These are phyloP conservation scores for Dolichallabes microphthalmus DNA, from an alignment of 2,113 vertebrate genomes.

Conservation along the genomic window DNA sequence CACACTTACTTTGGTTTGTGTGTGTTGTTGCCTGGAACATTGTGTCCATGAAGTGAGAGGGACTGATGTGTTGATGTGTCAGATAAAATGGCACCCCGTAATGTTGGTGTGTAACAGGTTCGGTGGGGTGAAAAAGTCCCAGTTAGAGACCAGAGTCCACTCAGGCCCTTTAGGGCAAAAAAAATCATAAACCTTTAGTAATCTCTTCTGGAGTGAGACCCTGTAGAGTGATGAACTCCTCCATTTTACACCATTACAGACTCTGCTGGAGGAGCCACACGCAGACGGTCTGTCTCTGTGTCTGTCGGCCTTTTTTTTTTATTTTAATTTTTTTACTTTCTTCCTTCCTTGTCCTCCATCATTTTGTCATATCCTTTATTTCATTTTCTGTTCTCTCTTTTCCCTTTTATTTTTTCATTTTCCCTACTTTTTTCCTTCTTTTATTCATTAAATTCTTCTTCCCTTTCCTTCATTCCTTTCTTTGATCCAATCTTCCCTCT, in stretches of 20 bases:
- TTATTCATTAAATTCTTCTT: neutral
- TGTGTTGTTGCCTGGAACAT: neutral
- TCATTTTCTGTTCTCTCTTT: neutral
- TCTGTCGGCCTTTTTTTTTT: neutral
- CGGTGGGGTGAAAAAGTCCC: neutral
- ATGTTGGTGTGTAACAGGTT: neutral
- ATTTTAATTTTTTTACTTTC: neutral
- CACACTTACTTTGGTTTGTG: neutral
- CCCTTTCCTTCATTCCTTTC: neutral
- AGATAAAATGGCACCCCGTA: too few relatives aligned
- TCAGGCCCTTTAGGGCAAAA: neutral
- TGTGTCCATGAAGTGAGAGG: neutral
- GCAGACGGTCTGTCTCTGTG: neutral
- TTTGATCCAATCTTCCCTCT: too few relatives aligned
- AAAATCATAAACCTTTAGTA: too few relatives aligned
- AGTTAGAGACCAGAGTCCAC: neutral
- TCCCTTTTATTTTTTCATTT: neutral
- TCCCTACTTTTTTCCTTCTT: neutral
- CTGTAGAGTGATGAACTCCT: neutral
- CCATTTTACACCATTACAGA: neutral
- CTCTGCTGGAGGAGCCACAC: neutral
- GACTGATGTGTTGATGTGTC: neutral
- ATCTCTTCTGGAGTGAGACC: neutral
- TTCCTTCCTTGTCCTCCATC: neutral
- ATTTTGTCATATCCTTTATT: neutral